Evolutionary conservation across 2,797 vertebrate genomes (phyloP).

Genomic region (Iguana delicatissima): DNA sequence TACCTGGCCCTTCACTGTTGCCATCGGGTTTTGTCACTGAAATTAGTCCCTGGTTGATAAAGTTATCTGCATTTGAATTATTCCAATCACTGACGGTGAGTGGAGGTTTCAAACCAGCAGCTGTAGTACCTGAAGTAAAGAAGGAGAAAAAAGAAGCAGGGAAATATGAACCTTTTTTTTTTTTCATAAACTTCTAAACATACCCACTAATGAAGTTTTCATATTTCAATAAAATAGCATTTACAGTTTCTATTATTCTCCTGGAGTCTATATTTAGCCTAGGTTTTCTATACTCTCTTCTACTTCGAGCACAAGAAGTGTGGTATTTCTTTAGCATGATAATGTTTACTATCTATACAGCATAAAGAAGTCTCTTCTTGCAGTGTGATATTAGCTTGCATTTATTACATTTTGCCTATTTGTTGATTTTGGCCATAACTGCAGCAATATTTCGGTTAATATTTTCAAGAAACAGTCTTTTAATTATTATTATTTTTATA

Average conservation of each 20-base stretch:
- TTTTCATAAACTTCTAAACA: not conserved
- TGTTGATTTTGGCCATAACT: not conserved
- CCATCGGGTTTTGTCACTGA: conserved; percentile 63
- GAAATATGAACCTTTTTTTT: not conserved
- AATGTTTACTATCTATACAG: not conserved
- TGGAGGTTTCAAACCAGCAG: conserved; percentile 70
- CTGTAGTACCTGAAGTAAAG: conserved; percentile 55
- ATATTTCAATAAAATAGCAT: not conserved
- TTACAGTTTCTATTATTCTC: not conserved
- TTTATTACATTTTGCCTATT: not conserved
- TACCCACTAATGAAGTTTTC: not conserved
- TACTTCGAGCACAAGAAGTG: not conserved
- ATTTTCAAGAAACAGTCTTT: not conserved
- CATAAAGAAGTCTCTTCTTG: not conserved
- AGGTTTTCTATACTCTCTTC: not conserved
- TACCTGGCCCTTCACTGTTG: conserved; percentile 75
- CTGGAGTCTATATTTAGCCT: not conserved
- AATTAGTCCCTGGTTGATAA: conserved; percentile 66
- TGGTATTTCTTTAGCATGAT: not conserved
- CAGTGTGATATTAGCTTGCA: not conserved
- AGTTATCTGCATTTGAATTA: conserved; percentile 70
- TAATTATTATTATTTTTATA: not conserved
- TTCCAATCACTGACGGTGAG: conserved; percentile 75
- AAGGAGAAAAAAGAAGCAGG: conserved; percentile 43
- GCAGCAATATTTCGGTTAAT: not conserved